Base-by-base conservation (phyloP, 1,140 invertebrate species). In the Leguminivora glycinivorella region DNA sequence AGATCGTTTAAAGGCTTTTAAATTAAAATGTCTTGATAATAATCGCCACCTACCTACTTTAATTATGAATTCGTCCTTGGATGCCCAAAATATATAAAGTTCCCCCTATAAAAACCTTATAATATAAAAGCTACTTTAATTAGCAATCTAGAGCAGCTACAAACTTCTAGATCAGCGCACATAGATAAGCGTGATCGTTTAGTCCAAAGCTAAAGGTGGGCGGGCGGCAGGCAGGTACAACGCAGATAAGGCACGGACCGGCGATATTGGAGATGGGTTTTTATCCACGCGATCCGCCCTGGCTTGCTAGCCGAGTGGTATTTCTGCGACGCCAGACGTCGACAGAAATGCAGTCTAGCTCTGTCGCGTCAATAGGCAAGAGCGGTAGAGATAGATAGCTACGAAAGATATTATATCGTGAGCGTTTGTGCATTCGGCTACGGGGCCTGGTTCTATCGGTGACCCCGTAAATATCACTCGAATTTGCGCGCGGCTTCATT, bases 211-310 rank as follows among this genome's bases (percentile, higher is more conserved):
- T 24, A 71, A 73, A 75, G 67, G 71, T 71, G 72, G 58, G 70
- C 68, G 69, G 56, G 52, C 56, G 1, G 25, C 26, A 26, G 47
- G 63, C 69, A 73, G 75, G 68, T 81, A 74, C 76, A 75, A 77
- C 78, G 75, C 56, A 70, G 84, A 86, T 87, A 87, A 84, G 82
- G 80, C 82, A 85, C 82, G 84, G 56, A 68, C 31, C 40, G 60
- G 17, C 70, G 72, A 73, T 83, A 84, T 83, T 77, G 73, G 69
- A 82, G 74, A 75, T 80, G 75, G 74, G 75, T 81, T 82, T 83
- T 80, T 81, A 83, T 79, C 74, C 72, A 25, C 60, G 69, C 63
- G 73, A 47, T 56, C 68, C 69, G 70, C 71, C 77, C 73, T 75
- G n/a, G n/a, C n/a, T n/a, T n/a, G n/a, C n/a, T n/a, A n/a, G n/a